Base-by-base conservation (phyloP, 2,113 vertebrate species). In the Myotis lucifugus region DNA sequence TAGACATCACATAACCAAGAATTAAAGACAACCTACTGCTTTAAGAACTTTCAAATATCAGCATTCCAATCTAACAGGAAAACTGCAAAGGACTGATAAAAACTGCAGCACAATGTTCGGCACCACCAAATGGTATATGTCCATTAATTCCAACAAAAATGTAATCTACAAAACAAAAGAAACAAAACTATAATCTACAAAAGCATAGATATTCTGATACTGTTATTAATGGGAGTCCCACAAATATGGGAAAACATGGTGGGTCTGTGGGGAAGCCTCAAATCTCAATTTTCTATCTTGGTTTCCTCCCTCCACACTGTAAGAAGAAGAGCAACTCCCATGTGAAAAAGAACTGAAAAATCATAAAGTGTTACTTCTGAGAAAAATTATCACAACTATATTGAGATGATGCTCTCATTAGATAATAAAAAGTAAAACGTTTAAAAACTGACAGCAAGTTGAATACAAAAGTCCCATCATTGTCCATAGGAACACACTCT, bases 61-160 rank as follows among this genome's bases (percentile, higher is more conserved):
- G 29, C 85, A 84, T 73, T 88, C 61, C 83, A 48, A 69, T 56
- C 67, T 46, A 86, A 95, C 11, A 86, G 54, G n/a, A 94, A 97
- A 97, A 70, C 15, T 86, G 8, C 11, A 90, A 85, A 70, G 40
- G 69, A 37, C 64, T 6, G 61, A 21, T 50, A 14, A 82, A 90
- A 64, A 48, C 40, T 64, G 21, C 32, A 84, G 32, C 83, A 86
- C 32, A 25, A 66, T 54, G 9, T n/a, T 59, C n/a, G 29, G 23
- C 64, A 29, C 14, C 61, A 84, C 85, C 34, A 67, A 32, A 72
- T n/a, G 32, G 13, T 1, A 13, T 70, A 77, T 56, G 82, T 84
- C 48, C 17, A 84, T 73, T 73, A 85, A 29, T 81, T 85, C 40
- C 29, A 70, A 87, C 11, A 83, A 91, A 82, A 77, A 21, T 74